Evolutionary conservation across 2,888 invertebrate species (phyloP), one percentile per base, ranked within the genome.

Genomic region (Liopterus haemorrhoidalis): DNA sequence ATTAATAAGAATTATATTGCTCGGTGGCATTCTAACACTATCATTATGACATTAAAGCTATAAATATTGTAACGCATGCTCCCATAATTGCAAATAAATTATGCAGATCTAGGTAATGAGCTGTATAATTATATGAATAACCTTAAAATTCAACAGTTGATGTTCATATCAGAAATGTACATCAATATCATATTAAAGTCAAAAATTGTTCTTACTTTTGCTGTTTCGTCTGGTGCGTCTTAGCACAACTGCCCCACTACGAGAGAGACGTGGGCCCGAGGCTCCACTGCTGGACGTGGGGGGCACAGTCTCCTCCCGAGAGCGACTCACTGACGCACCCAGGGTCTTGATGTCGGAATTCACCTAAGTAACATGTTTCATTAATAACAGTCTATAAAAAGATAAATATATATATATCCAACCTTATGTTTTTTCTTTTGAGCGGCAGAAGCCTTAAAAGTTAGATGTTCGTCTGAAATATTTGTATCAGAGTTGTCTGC

Each of bases 261-360:
- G 74, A 61, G 75, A 71, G 67, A 75, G 74, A 59, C 75, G 75
- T 63, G 74, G 73, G 38, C 32, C 39, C 31, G 38, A 32, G n/a
- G 44, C 22, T 31, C 32, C 32, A 31, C 37, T 53, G 50, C 54
- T 53, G 41, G 63, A 54, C 35, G 44, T 39, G 32, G 44, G 38
- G 39, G 44, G 44, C 44, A 33, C 39, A 32, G 32, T 38, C 44
- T 45, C 44, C 44, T 45, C 44, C 38, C 44, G 44, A 14, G 44
- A 45, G 15, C 44, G 44, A 32, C 44, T 45, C 31, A 38, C 44
- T 39, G 44, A 45, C 31, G 44, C 38, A 45, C 44, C 44, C 44
- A 45, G 44, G 44, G 44, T 45, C 44, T 32, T 45, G 25, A 38
- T 19, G 44, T 45, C 44, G 20, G 18, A 16, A 25, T 38, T 45